A percentile compares a stretch with the other conserved stretches of the same genome.
These are phyloP conservation scores for Meloidogyne hapla DNA, from an alignment of 1,140 invertebrate species.

Conservation along the genomic window DNA sequence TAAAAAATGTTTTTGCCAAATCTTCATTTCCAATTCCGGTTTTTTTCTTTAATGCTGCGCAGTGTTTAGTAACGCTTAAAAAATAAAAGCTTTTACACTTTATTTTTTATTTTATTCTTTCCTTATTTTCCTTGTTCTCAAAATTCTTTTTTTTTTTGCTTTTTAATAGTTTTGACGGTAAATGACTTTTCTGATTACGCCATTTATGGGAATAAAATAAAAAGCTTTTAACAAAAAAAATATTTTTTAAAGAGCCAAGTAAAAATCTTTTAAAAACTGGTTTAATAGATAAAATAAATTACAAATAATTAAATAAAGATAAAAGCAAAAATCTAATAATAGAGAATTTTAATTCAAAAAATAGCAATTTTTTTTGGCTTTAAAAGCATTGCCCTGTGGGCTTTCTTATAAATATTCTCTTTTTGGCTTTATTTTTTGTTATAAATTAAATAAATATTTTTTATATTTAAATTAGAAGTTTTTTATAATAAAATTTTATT, in stretches of 20 bases:
- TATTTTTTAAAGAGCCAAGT: not conserved
- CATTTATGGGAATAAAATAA: conserved; percentile 2
- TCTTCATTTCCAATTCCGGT: not conserved
- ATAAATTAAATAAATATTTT: no score
- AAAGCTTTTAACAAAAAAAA: not conserved
- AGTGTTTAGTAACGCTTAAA: not conserved
- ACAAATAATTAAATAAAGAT: not conserved
- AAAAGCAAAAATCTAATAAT: not conserved
- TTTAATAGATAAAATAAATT: not conserved
- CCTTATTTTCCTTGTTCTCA: not conserved
- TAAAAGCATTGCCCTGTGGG: no score
- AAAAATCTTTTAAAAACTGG: not conserved
- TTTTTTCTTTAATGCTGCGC: not conserved
- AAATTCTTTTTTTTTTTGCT: not conserved
- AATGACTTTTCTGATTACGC: not conserved
- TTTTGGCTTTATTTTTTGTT: no score
- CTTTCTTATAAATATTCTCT: no score
- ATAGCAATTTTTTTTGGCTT: no score
- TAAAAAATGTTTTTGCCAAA: not conserved
- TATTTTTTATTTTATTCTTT: not conserved
- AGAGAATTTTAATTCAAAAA: not conserved
- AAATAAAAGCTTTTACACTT: not conserved
- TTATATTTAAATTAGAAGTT: no score
- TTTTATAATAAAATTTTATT: no score
- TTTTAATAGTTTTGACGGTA: conserved; percentile 10